Percentiles rank a stretch among this genome's conserved stretches.
Evolutionary conservation across 2,797 vertebrate species (phyloP).

Genomic region (Halcyon smyrnensis): DNA sequence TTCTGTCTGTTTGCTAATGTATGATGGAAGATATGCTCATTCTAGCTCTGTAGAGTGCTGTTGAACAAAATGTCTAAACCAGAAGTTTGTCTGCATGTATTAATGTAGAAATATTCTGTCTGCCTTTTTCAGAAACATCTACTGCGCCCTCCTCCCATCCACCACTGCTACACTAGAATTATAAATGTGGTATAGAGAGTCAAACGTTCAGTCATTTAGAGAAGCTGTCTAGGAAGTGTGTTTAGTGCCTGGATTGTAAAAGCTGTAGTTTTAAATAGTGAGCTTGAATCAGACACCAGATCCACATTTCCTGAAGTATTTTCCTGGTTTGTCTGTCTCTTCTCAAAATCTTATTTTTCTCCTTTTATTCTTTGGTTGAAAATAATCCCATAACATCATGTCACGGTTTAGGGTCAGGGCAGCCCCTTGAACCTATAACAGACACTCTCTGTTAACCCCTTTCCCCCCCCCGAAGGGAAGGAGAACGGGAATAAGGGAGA

Average conservation of each 20-base stretch:
- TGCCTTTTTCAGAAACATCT: neutral
- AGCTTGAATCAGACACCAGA: neutral
- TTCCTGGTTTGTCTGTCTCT: neutral
- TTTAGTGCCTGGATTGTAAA: neutral
- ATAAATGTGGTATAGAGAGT: neutral
- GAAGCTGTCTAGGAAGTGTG: neutral
- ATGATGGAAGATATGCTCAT: neutral
- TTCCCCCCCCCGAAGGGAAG: no score
- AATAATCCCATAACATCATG: neutral
- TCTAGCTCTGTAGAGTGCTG: neutral
- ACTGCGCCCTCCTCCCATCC: neutral
- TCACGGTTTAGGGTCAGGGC: no score
- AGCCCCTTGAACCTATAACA: no score
- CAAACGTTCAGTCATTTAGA: neutral
- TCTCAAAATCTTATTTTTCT: neutral
- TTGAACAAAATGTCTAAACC: neutral
- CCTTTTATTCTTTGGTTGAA: neutral
- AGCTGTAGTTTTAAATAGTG: neutral
- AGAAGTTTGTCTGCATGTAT: neutral
- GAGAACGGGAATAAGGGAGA: no score
- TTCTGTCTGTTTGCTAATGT: neutral
- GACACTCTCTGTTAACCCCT: no score
- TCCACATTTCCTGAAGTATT: neutral
- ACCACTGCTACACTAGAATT: neutral
- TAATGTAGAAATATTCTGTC: neutral